Evolutionary conservation across 2,113 vertebrate species (phyloP).

Genomic region (Sceloporus undulatus): DNA sequence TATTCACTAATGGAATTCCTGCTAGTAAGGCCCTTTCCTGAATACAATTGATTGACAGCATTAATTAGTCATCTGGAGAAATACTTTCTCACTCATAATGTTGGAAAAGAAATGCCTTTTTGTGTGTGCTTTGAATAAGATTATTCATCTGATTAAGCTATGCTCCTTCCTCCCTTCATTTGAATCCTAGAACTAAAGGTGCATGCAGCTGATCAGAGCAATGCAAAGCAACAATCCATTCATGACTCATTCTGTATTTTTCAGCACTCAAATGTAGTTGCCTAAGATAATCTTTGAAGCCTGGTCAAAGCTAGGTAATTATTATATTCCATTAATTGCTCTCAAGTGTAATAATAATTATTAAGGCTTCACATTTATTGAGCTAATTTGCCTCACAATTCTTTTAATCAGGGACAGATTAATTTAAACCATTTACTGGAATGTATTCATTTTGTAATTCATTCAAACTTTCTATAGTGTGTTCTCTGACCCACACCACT

Average conservation of each 20-base stretch:
- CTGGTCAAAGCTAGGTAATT: constrained; percentile 29
- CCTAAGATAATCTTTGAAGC: constrained; percentile 25
- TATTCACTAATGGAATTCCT: neutral
- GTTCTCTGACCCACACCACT: neutral
- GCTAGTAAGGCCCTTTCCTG: neutral
- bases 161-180: neutral
- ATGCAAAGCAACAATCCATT: constrained; percentile 1
- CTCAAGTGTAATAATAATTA: constrained; percentile 39
- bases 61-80: constrained; percentile 23
- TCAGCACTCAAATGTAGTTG: constrained; percentile 26
- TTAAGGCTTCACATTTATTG: constrained; percentile 51
- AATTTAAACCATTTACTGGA: constrained; percentile 8
- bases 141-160: constrained; percentile 5
- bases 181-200: neutral
- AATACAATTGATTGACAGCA: constrained; percentile 17
- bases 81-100: neutral
- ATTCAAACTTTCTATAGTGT: constrained; percentile 12
- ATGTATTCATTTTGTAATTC: neutral
- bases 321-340: constrained; percentile 36
- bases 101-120: constrained; percentile 13
- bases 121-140: neutral
- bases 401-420: constrained; percentile 35
- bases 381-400: constrained; percentile 29
- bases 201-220: neutral
- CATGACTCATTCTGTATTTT: constrained; percentile 38